Evolutionary conservation across 1,140 invertebrate species (phyloP).

Genomic region (Drosophila melanogaster): Release_6_plus_ISO1_MT NT_037436.4:20062001-20062500

Average conservation of each 20-base stretch:
- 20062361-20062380: constrained; percentile 37
- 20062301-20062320: constrained; percentile 5
- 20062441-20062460: constrained; percentile 11
- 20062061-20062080: too few species aligned
- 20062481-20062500: not conserved
- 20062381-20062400: constrained; percentile 75
- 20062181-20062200: not conserved
- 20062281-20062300: constrained; percentile 5
- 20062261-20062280: constrained; percentile 6
- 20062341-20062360: constrained; percentile 60
- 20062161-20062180: not conserved
- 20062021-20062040: too few species aligned
- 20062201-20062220: constrained; percentile 2
- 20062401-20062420: constrained; percentile 54
- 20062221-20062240: constrained; percentile 1
- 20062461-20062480: not conserved
- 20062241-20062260: not conserved
- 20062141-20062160: too few species aligned
- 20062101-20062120: too few species aligned
- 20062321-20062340: constrained; percentile 29
- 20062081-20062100: too few species aligned
- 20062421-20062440: constrained; percentile 30
- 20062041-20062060: too few species aligned
- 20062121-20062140: too few species aligned
- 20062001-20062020: not conserved